A percentile compares a stretch with the other conserved stretches of the same genome.
Evolutionary conservation across 1,140 invertebrate species (phyloP).

Genomic region (Drosophila erecta): DNA sequence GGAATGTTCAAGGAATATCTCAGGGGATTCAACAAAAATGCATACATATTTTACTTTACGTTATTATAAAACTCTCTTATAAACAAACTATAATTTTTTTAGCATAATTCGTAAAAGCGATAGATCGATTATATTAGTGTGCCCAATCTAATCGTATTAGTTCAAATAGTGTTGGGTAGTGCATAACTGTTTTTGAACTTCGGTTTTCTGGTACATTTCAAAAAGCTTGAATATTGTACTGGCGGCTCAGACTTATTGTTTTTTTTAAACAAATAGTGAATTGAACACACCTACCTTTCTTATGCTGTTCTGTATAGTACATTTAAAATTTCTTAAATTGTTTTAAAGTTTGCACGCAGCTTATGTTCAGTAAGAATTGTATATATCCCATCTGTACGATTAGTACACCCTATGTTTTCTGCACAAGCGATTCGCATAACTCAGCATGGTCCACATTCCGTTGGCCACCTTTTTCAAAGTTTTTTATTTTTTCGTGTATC

Average conservation of each 20-base stretch:
- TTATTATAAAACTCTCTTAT: no score
- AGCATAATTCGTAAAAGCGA: neutral
- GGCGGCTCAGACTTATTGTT: no score
- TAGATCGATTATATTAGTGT: neutral
- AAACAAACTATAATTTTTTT: no score
- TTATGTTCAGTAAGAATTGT: neutral
- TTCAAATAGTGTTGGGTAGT: neutral
- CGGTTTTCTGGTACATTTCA: neutral
- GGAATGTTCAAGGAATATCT: no score
- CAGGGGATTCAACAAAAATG: no score
- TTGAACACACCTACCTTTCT: no score
- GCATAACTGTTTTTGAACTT: neutral
- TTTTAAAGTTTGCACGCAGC: neutral
- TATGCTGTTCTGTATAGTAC: no score
- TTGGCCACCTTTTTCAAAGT: slow-evolving; percentile 28
- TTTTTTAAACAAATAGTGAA: no score
- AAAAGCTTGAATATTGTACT: no score
- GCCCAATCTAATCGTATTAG: neutral
- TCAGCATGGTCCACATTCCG: slow-evolving; percentile 63
- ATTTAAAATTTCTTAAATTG: neutral
- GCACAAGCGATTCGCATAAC: slow-evolving; percentile 27
- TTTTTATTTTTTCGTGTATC: slow-evolving; percentile 15
- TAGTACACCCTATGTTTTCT: neutral
- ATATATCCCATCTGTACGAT: neutral
- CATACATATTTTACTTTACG: no score